Evolutionary conservation across 2,888 invertebrate species (phyloP), one percentile per base, ranked within the genome.

Genomic region (Schizaphis graminum): DNA sequence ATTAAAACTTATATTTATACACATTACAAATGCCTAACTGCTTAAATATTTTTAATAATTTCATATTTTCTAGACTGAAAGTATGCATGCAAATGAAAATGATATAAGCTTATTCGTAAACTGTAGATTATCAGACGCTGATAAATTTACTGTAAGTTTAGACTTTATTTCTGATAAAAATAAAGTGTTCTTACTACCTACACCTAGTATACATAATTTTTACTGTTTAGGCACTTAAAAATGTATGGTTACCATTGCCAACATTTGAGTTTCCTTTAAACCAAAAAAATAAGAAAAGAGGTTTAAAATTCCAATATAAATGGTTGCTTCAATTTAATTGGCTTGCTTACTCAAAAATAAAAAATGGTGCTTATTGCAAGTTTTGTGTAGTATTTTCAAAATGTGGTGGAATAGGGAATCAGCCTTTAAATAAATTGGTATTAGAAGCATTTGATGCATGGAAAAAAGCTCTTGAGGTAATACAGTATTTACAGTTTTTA

Each of bases 241-340:
- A 84, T 41, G 24, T 85, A 85, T 85, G 85, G 44, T 1, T 44
- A 44, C 26, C 85, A 85, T 7, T 85, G 28, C 24, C 44, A 26
- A 85, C 85, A 44, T 85, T 7, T 85, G 24, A 44, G 26, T 85
- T 85, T 44, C 26, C 44, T 7, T 44, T 44, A 85, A 7, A 7
- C 26, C 2, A 1, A 26, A 85, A 26, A 85, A 86, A 86, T 86
- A 1, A 86, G 10, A 86, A 86, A 86, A 86, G 86, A 86, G 86
- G 86, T 49, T 86, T 86, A 11, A 86, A 85, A 85, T 85, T 85
- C 41, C 21, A 85, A 85, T 85, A 44, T 41, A 44, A 85, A 85
- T 85, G 41, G 49, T 2, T 49, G 28, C 47, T 49, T 86, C 3
- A 86, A 11, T 86, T 28, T 86, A 86, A 47, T 11, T 86, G 86